phyloP scores from a whole-genome alignment of 2,888 invertebrate genomes.

The Pammene aurita region DNA sequence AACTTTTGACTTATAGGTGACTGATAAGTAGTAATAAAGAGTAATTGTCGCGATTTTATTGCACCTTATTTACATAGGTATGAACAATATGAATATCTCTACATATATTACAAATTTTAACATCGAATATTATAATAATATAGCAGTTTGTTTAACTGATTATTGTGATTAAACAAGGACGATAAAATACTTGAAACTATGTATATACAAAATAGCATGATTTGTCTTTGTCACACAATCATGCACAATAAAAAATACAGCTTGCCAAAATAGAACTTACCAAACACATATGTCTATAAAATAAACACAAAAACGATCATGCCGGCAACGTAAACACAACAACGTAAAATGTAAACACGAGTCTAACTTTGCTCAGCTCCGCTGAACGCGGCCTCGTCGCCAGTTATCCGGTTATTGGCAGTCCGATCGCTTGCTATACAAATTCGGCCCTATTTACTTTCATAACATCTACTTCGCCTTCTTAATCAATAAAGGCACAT shows the following conservation, averaged over 20 bases:
- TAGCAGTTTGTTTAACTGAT: no score
- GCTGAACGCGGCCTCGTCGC: constrained; percentile 4
- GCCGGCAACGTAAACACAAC: constrained; percentile 3
- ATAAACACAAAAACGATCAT: neutral
- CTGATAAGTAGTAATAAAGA: no score
- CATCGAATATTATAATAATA: no score
- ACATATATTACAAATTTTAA: no score
- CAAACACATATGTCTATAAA: neutral
- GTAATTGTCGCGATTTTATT: no score
- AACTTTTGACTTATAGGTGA: no score
- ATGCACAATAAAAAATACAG: neutral
- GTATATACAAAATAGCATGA: no score
- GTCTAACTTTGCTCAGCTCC: constrained; percentile 9
- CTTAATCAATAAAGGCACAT: constrained; percentile 8
- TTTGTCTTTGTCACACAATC: no score
- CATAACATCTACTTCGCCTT: constrained; percentile 46
- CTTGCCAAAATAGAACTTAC: neutral
- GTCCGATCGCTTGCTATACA: constrained; percentile 54
- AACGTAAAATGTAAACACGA: constrained; percentile 24
- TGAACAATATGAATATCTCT: no score
- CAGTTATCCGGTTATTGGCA: constrained; percentile 49
- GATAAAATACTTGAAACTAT: no score
- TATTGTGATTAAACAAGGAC: no score
- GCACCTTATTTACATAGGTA: no score
- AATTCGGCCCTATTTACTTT: constrained; percentile 57